Evolutionary conservation across 2,888 invertebrate genomes (phyloP).

Genomic region (Cetonia aurata): DNA sequence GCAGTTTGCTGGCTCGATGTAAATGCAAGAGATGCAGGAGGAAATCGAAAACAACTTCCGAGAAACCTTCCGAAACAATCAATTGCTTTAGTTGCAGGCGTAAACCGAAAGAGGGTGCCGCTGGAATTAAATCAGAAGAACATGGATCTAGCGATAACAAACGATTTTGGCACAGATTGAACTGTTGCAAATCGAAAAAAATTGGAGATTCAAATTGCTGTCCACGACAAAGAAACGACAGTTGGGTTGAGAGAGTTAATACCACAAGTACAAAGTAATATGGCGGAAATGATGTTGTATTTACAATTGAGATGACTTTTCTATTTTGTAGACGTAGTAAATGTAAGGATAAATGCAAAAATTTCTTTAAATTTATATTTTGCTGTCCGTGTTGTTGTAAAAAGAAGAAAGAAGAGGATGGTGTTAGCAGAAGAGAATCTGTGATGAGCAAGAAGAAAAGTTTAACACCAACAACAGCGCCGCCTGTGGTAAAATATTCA

Average conservation of each 20-base stretch:
- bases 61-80: slow-evolving; percentile 39
- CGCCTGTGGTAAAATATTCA: slow-evolving; percentile 70
- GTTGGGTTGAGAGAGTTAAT: slow-evolving; percentile 70
- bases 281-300: background rate
- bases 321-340: slow-evolving; percentile 37
- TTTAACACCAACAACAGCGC: slow-evolving; percentile 70
- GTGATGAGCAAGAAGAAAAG: slow-evolving; percentile 77
- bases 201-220: slow-evolving; percentile 68
- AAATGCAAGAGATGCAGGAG: slow-evolving; percentile 56
- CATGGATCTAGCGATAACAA: slow-evolving; percentile 65
- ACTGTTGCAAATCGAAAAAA: slow-evolving; percentile 66
- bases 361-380: slow-evolving; percentile 59
- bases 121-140: slow-evolving; percentile 49
- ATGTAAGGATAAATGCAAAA: slow-evolving; percentile 50
- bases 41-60: slow-evolving; percentile 43
- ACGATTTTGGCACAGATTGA: slow-evolving; percentile 58
- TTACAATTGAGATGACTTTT: background rate
- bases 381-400: slow-evolving; percentile 55
- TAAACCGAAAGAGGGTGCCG: slow-evolving; percentile 56
- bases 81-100: slow-evolving; percentile 68
- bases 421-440: slow-evolving; percentile 74
- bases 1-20: slow-evolving; percentile 55
- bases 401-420: slow-evolving; percentile 59
- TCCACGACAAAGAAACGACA: slow-evolving; percentile 62
- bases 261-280: slow-evolving; percentile 62